Percentiles rank a stretch among this genome's conserved stretches.
Evolutionary conservation across 2,888 invertebrate species (phyloP).

Genomic region (Oxytorus armatus): DNA sequence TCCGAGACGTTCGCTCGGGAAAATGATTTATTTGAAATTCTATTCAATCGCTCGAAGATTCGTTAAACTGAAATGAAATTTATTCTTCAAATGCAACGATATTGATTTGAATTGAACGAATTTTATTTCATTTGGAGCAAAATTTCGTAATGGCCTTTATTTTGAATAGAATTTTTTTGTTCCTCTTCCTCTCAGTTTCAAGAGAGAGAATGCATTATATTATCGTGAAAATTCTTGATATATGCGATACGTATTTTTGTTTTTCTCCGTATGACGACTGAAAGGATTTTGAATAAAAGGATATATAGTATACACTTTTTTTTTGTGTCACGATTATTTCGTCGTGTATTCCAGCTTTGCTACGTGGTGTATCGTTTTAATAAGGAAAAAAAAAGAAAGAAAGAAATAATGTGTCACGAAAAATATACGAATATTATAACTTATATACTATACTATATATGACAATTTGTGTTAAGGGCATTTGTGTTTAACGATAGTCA

Average conservation of each 20-base stretch:
- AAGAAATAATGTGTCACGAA: neutral
- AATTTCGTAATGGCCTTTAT: neutral
- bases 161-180: neutral
- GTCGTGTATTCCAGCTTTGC: conserved; percentile 35
- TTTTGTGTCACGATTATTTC: conserved; percentile 19
- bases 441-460: conserved; percentile 37
- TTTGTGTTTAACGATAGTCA: conserved; percentile 54
- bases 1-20: too few relatives aligned
- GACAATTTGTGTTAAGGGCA: conserved; percentile 32
- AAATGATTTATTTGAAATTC: too few relatives aligned
- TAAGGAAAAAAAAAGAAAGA: conserved; percentile 8
- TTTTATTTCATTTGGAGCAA: too few relatives aligned
- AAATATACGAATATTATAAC: conserved; percentile 23
- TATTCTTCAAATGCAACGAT: too few relatives aligned
- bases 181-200: neutral
- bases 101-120: too few relatives aligned
- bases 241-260: conserved; percentile 27
- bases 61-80: too few relatives aligned
- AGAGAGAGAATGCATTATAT: conserved; percentile 31
- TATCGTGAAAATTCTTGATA: conserved; percentile 22
- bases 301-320: conserved; percentile 12
- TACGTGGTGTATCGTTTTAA: conserved; percentile 14
- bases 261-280: conserved; percentile 31
- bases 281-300: conserved; percentile 43
- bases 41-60: too few relatives aligned